Base-by-base conservation (phyloP, 2,113 vertebrate genomes). In the Leptodactylus fuscus region DNA sequence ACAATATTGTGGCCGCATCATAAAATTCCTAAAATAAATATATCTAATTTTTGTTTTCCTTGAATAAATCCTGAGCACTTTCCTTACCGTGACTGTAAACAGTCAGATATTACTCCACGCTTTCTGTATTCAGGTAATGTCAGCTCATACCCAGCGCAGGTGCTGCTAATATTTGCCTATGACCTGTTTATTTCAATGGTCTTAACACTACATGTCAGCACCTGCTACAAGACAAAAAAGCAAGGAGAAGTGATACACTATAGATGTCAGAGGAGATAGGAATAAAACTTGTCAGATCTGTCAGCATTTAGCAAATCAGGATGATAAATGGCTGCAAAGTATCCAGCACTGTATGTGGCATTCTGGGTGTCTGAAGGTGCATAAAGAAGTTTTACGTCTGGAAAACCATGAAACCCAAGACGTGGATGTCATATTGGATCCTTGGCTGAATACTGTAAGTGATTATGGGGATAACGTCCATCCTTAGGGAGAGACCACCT, bases 291-390 rank as follows among this genome's bases (percentile, higher is more conserved):
- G 70, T 70, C 41, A 48, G 22, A 38, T n/a, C 77, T 53, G 51
- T 60, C 53, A 70, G 80, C 24, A 38, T n/a, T 67, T 81, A 49
- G n/a, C 53, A 29, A 46, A 65, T 46, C 36, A 9, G 13, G 41
- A 81, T 81, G 62, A 69, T 81, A 49, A 67, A 81, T 81, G 9
- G 24, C 36, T 49, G 18, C 22, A 49, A 48, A 51, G 38, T 41
- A 69, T 36, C 24, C 41, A 46, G 60, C 41, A 69, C 11, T 81
- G 16, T 34, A 29, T 15, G 36, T 8, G 11, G 20, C 10, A 76
- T 51, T 29, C 7, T 46, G 24, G 46, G 38, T 7, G 3, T 44
- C 4, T 73, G n/a, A n/a, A n/a, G n/a, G n/a, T n/a, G n/a, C n/a
- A n/a, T n/a, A n/a, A n/a, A n/a, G n/a, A n/a, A n/a, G n/a, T 49